Percentiles rank a stretch among this genome's conserved stretches.
These are phyloP conservation scores for Allygus modestus DNA, from an alignment of 2,888 invertebrate genomes.

Conservation along the genomic window DNA sequence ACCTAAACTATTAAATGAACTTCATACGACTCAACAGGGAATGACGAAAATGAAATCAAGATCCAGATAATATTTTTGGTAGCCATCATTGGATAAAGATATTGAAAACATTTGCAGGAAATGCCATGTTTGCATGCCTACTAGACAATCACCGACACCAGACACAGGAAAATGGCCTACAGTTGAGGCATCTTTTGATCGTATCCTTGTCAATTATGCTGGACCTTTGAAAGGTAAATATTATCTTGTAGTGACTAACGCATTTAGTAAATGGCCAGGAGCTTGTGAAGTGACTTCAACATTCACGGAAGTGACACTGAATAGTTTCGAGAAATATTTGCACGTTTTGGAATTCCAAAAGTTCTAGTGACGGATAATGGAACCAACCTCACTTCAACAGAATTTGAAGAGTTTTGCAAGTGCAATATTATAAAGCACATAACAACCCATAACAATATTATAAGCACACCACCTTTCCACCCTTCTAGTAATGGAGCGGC, in stretches of 20 bases:
- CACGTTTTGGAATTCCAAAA: constrained; percentile 37
- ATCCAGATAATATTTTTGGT: constrained; percentile 53
- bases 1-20: constrained; percentile 36
- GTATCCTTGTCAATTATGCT: constrained; percentile 37
- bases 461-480: constrained; percentile 19
- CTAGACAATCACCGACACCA: not conserved
- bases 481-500: constrained; percentile 27
- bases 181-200: constrained; percentile 24
- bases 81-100: too few species aligned
- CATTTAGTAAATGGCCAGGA: constrained; percentile 50
- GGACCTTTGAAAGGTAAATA: too few species aligned
- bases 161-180: constrained; percentile 21
- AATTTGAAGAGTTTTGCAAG: too few species aligned
- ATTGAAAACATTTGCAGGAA: constrained; percentile 35
- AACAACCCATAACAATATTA: not conserved
- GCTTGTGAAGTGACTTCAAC: too few species aligned
- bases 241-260: too few species aligned
- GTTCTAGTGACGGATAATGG: constrained; percentile 18
- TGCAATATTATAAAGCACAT: not conserved
- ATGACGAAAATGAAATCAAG: constrained; percentile 49
- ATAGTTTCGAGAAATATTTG: constrained; percentile 45
- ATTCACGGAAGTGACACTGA: constrained; percentile 34
- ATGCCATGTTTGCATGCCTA: not conserved
- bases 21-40: constrained; percentile 47
- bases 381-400: constrained; percentile 6